Evolutionary conservation across 2,797 vertebrate genomes (phyloP).

Genomic region (Diplodus sargus): DNA sequence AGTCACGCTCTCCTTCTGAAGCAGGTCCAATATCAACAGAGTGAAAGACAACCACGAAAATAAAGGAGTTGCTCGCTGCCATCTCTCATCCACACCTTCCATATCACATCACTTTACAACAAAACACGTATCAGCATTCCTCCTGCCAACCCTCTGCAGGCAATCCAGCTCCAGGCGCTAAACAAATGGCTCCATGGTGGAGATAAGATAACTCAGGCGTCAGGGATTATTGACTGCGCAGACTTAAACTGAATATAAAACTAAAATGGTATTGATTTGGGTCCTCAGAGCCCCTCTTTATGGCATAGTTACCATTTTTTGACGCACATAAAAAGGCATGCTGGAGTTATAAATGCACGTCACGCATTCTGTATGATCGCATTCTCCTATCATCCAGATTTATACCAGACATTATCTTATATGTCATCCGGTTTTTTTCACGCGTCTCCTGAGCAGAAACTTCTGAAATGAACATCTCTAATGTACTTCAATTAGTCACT

Average conservation of each 20-base stretch:
- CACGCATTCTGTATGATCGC: constrained; percentile 13
- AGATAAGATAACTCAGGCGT: constrained; percentile 62
- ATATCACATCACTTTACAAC: constrained; percentile 38
- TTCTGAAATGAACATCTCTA: constrained; percentile 3
- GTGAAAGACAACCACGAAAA: not conserved
- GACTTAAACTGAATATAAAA: constrained; percentile 65
- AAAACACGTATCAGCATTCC: constrained; percentile 51
- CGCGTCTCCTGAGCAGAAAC: constrained; percentile 8
- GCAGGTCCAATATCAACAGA: constrained; percentile 31
- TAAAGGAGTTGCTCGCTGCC: constrained; percentile 23
- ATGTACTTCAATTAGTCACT: constrained; percentile 12
- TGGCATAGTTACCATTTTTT: constrained; percentile 47
- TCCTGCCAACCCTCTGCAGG: constrained; percentile 45
- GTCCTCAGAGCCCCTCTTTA: constrained; percentile 48
- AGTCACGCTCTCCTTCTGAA: constrained; percentile 30
- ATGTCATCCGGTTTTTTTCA: not conserved
- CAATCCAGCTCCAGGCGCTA: constrained; percentile 22
- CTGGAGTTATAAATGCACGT: constrained; percentile 40
- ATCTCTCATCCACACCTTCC: constrained; percentile 40
- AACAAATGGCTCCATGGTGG: constrained; percentile 47
- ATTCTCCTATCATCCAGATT: constrained; percentile 19
- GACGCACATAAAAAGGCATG: constrained; percentile 42
- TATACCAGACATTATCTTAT: constrained; percentile 22
- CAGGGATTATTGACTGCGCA: constrained; percentile 55
- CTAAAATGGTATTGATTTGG: constrained; percentile 64